Evolutionary conservation across 2,113 vertebrate genomes (phyloP).

Genomic region (Cochlearius cochlearius): DNA sequence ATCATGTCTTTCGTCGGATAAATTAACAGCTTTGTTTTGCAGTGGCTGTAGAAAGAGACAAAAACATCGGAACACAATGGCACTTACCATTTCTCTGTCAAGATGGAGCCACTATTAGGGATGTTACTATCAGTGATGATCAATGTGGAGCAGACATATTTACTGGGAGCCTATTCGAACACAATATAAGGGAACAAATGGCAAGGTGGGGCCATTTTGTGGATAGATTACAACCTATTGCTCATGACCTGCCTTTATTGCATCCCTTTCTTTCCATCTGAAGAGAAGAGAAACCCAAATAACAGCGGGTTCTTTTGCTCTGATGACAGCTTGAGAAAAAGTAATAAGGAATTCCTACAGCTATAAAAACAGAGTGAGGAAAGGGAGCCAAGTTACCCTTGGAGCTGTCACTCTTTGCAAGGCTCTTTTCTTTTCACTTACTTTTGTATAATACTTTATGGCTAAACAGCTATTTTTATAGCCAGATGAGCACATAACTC

Average conservation of each 20-base stretch:
- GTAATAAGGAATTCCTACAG: constrained; percentile 63
- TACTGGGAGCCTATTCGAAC: constrained; percentile 6
- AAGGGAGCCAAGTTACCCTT: constrained; percentile 48
- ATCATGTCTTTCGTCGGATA: constrained; percentile 55
- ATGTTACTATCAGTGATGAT: constrained; percentile 37
- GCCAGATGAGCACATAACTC: constrained; percentile 34
- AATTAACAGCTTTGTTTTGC: constrained; percentile 61
- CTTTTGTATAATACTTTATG: constrained; percentile 47
- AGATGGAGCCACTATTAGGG: constrained; percentile 39
- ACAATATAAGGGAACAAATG: constrained; percentile 53
- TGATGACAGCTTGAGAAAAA: constrained; percentile 67
- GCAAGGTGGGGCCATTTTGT: constrained; percentile 24
- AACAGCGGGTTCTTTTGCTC: constrained; percentile 43
- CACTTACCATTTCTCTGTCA: constrained; percentile 52
- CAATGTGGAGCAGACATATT: constrained; percentile 51
- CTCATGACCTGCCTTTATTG: constrained; percentile 33
- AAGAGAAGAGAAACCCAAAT: constrained; percentile 54
- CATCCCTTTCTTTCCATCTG: constrained; percentile 14
- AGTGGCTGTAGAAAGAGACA: constrained; percentile 38
- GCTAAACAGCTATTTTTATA: constrained; percentile 52
- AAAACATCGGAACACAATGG: constrained; percentile 37
- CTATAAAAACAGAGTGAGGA: constrained; percentile 63
- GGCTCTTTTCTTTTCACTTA: constrained; percentile 52
- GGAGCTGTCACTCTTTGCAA: constrained; percentile 61
- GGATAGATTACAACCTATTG: constrained; percentile 61